These are phyloP conservation scores for Hemaris fuciformis DNA, from an alignment of 2,888 invertebrate species.

Conservation along the genomic window DNA sequence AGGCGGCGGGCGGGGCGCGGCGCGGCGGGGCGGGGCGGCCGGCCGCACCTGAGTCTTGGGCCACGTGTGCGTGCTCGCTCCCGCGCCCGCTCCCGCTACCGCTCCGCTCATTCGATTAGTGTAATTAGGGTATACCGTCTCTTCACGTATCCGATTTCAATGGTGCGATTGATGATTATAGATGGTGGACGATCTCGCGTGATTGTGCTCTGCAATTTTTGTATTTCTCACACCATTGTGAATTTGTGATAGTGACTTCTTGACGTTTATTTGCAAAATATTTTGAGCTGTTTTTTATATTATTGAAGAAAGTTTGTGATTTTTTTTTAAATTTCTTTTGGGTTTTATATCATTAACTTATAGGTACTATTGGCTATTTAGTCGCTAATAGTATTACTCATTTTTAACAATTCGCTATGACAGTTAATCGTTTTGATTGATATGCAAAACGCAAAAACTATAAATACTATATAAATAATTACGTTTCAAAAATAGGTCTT, in stretches of 20 bases:
- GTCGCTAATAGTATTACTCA: no score
- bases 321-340: not conserved
- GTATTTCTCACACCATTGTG: slow-evolving; percentile 1
- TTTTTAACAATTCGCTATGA: no score
- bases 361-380: no score
- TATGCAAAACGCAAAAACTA: no score
- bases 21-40: slow-evolving; percentile 67
- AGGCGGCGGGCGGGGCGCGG: slow-evolving; percentile 56
- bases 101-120: slow-evolving; percentile 43
- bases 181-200: slow-evolving; percentile 44
- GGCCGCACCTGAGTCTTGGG: slow-evolving; percentile 71
- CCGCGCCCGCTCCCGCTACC: slow-evolving; percentile 40
- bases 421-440: no score
- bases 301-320: not conserved
- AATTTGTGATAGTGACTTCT: not conserved
- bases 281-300: not conserved
- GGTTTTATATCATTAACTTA: not conserved
- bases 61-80: slow-evolving; percentile 60
- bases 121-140: slow-evolving; percentile 56
- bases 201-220: not conserved
- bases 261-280: not conserved
- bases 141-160: slow-evolving; percentile 61
- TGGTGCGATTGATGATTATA: slow-evolving; percentile 63
- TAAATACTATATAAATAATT: not conserved
- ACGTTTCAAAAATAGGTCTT: not conserved